phyloP scores from a whole-genome alignment of 2,797 vertebrate genomes.

The Phoeniculus purpureus region DNA sequence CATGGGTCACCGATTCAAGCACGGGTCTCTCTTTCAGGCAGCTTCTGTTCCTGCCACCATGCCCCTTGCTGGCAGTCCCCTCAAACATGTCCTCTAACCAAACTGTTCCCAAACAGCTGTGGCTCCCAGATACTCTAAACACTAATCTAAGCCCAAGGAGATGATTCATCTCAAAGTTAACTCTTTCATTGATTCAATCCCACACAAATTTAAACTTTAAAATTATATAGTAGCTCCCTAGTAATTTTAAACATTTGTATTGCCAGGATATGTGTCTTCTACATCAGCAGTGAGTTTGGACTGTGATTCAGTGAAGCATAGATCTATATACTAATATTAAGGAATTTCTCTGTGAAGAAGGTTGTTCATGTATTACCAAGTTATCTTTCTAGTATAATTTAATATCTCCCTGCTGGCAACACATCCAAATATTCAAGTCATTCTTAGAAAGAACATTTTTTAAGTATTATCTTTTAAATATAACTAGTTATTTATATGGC shows the following conservation, averaged over 20 bases:
- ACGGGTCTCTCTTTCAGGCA: not conserved
- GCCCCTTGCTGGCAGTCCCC: not conserved
- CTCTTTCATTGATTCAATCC: not conserved
- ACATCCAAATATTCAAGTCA: not conserved
- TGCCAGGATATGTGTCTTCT: not conserved
- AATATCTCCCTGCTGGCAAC: not conserved
- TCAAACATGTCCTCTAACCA: not conserved
- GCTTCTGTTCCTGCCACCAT: not conserved
- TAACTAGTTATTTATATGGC: not conserved
- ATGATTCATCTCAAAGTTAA: not conserved
- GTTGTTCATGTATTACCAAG: not conserved
- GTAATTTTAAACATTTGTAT: not conserved
- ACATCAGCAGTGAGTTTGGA: not conserved
- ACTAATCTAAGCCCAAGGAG: not conserved
- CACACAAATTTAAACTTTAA: not conserved
- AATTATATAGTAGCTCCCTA: not conserved
- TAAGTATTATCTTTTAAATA: not conserved
- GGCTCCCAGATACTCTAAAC: not conserved
- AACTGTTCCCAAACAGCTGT: not conserved
- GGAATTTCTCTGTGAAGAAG: not conserved
- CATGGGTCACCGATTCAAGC: not conserved
- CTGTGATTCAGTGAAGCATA: not conserved
- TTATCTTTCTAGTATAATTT: not conserved
- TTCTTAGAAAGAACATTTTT: not conserved
- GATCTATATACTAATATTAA: not conserved